A percentile compares a stretch with the other conserved stretches of the same genome.
Evolutionary conservation across 2,888 invertebrate genomes (phyloP).

Genomic region (Lepidochrysops patricia): DNA sequence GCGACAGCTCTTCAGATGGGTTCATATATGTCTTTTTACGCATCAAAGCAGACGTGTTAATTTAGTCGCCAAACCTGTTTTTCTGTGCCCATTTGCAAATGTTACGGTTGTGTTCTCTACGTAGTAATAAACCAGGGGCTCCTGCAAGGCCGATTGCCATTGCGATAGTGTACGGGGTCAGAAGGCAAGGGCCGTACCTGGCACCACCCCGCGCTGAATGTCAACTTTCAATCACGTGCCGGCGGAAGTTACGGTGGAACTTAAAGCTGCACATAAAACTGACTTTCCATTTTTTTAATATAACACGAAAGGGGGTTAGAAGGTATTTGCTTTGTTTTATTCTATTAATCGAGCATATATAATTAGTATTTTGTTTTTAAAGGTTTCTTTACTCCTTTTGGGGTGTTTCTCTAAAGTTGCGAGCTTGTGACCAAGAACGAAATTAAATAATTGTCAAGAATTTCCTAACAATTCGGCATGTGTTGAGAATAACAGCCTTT

Average conservation of each 20-base stretch:
- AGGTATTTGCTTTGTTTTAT: too few relatives aligned
- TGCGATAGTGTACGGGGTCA: slow-evolving; percentile 69
- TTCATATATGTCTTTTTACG: slow-evolving; percentile 33
- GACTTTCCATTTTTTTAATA: neutral
- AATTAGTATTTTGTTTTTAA: too few relatives aligned
- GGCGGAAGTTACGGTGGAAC: slow-evolving; percentile 56
- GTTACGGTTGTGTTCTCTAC: slow-evolving; percentile 51
- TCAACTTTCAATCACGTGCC: slow-evolving; percentile 67
- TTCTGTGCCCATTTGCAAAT: slow-evolving; percentile 55
- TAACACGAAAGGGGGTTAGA: neutral
- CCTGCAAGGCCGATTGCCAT: slow-evolving; percentile 66
- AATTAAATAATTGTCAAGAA: too few relatives aligned
- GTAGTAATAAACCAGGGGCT: slow-evolving; percentile 59
- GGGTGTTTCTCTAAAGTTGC: too few relatives aligned
- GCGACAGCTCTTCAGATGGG: too few relatives aligned
- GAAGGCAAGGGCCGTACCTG: slow-evolving; percentile 68
- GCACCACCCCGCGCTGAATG: slow-evolving; percentile 67
- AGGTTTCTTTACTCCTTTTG: too few relatives aligned
- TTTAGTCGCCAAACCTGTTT: slow-evolving; percentile 43
- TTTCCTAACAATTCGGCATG: too few relatives aligned
- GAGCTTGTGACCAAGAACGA: too few relatives aligned
- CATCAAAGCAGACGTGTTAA: slow-evolving; percentile 40
- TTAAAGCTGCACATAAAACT: slow-evolving; percentile 6
- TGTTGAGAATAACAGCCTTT: too few relatives aligned
- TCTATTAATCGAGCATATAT: too few relatives aligned